A percentile compares a stretch with the other conserved stretches of the same genome.
phyloP scores from a whole-genome alignment of 2,113 vertebrate genomes.

The Pterocles orientalis region DNA sequence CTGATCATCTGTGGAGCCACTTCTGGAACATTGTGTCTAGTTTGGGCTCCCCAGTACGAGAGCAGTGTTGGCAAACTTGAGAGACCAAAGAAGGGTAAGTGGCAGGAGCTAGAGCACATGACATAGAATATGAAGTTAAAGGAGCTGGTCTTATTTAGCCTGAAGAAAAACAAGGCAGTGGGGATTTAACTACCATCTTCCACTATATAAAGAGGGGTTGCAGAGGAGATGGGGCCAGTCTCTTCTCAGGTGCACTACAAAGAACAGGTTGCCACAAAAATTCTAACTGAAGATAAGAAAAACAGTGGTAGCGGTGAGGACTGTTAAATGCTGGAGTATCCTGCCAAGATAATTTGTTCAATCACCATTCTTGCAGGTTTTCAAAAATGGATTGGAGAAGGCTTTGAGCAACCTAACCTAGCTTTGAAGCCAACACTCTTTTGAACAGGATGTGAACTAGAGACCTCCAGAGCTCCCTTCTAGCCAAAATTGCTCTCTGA shows the following conservation, averaged over 20 bases:
- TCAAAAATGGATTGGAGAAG: neutral
- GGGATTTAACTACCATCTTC: neutral
- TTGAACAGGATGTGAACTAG: neutral
- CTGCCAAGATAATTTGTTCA: neutral
- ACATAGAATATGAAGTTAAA: neutral
- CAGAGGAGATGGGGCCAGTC: neutral
- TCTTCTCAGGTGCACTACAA: neutral
- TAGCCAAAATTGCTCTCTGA: neutral
- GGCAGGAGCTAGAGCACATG: neutral
- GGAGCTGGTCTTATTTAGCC: neutral
- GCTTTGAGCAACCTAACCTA: neutral
- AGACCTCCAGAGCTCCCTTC: neutral
- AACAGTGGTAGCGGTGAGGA: neutral
- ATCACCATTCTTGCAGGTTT: neutral
- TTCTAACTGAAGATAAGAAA: neutral
- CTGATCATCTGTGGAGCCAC: neutral
- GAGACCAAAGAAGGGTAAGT: neutral
- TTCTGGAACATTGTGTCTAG: neutral
- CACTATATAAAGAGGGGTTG: neutral
- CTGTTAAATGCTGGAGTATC: neutral
- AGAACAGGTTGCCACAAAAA: neutral
- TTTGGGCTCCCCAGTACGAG: neutral
- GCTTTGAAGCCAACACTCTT: neutral
- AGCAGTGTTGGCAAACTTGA: neutral
- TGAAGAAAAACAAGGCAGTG: neutral